A percentile compares a stretch with the other conserved stretches of the same genome.
These are phyloP conservation scores for Caenorhabditis becei DNA, from an alignment of 2,888 invertebrate species.

Conservation along the genomic window DNA sequence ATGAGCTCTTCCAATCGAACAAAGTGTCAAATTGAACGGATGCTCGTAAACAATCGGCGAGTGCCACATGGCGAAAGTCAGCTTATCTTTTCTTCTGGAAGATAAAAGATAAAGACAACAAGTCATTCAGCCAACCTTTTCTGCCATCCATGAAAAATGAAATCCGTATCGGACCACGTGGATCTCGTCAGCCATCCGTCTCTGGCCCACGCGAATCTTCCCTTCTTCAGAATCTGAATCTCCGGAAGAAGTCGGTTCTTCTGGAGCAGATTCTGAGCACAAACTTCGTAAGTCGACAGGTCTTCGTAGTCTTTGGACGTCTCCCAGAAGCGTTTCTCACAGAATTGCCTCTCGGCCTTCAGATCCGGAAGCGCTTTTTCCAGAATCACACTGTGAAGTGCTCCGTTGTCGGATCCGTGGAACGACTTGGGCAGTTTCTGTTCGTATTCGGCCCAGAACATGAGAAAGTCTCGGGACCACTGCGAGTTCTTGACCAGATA, in stretches of 20 bases:
- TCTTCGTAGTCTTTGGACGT: slow-evolving; percentile 35
- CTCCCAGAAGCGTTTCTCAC: slow-evolving; percentile 51
- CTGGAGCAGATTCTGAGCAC: slow-evolving; percentile 69
- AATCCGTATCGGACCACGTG: slow-evolving; percentile 65
- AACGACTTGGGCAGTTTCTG: slow-evolving; percentile 61
- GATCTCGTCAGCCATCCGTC: slow-evolving; percentile 72
- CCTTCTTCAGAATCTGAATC: slow-evolving; percentile 64
- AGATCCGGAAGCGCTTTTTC: slow-evolving; percentile 48
- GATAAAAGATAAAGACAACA: neutral
- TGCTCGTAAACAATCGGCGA: slow-evolving; percentile 58
- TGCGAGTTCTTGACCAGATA: slow-evolving; percentile 65
- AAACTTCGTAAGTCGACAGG: slow-evolving; percentile 67
- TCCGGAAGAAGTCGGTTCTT: slow-evolving; percentile 26
- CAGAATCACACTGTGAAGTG: slow-evolving; percentile 65
- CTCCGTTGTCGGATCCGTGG: slow-evolving; percentile 71
- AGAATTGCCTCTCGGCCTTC: slow-evolving; percentile 21
- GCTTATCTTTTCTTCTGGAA: slow-evolving; percentile 63
- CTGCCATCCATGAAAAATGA: slow-evolving; percentile 75
- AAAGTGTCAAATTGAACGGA: slow-evolving; percentile 50
- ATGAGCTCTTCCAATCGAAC: slow-evolving; percentile 38
- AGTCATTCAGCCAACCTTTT: slow-evolving; percentile 35
- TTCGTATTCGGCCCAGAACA: slow-evolving; percentile 66
- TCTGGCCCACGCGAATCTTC: slow-evolving; percentile 64
- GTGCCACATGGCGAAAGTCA: slow-evolving; percentile 67
- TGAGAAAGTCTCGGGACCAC: slow-evolving; percentile 56